These are phyloP conservation scores for Callitettix versicolor DNA, from an alignment of 1,140 invertebrate genomes.

Conservation along the genomic window DNA sequence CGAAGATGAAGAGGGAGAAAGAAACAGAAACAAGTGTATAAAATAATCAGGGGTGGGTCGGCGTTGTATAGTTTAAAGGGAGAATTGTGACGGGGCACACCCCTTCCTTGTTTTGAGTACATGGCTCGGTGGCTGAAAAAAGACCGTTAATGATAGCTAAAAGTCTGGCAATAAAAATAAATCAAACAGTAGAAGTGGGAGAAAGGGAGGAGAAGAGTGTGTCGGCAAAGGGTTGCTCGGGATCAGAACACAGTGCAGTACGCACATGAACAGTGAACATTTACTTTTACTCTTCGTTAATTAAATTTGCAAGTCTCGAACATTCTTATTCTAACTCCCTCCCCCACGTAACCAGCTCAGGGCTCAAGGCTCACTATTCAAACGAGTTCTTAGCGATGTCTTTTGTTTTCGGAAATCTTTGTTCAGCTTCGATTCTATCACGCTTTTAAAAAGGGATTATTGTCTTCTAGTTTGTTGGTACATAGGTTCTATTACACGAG, in stretches of 20 bases:
- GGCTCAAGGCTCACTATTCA: too few relatives aligned
- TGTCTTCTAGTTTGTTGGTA: too few relatives aligned
- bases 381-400: too few relatives aligned
- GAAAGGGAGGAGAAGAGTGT: constrained; percentile 6
- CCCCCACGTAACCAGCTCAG: too few relatives aligned
- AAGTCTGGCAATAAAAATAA: constrained; percentile 24
- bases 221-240: not conserved
- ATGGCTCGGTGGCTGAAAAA: constrained; percentile 12
- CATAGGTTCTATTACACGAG: too few relatives aligned
- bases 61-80: not conserved
- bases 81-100: not conserved
- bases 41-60: too few relatives aligned
- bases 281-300: constrained; percentile 12
- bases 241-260: not conserved
- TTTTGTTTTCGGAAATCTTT: too few relatives aligned
- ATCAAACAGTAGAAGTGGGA: constrained; percentile 18
- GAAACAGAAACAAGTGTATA: too few relatives aligned
- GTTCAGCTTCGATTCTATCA: too few relatives aligned
- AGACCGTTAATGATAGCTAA: constrained; percentile 22
- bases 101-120: not conserved
- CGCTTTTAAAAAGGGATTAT: too few relatives aligned
- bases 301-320: constrained; percentile 21
- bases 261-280: constrained; percentile 5
- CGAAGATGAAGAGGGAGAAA: too few relatives aligned
- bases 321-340: not conserved